These are phyloP conservation scores for Drosophila glabriapex DNA, from an alignment of 2,888 invertebrate species.

Conservation along the genomic window DNA sequence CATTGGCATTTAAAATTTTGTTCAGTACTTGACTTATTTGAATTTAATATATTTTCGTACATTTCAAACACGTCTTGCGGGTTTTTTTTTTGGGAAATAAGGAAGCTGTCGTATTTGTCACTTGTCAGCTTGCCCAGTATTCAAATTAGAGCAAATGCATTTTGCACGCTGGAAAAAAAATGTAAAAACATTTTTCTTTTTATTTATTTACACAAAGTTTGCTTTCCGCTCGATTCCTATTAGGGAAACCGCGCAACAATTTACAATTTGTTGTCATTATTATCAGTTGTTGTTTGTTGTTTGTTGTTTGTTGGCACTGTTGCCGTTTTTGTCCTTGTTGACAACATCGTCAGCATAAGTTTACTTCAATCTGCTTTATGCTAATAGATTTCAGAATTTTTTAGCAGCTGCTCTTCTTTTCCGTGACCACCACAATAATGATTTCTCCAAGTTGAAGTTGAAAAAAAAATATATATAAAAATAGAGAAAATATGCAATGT, in stretches of 20 bases:
- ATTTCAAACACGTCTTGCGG: too few relatives aligned
- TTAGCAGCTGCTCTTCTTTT: constrained; percentile 54
- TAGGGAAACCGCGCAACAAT: constrained; percentile 20
- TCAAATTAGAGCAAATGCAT: constrained; percentile 6
- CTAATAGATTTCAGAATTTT: constrained; percentile 68
- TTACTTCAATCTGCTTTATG: constrained; percentile 75
- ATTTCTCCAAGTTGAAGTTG: constrained; percentile 13
- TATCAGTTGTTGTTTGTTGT: constrained; percentile 40
- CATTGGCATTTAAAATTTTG: not conserved
- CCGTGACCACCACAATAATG: not conserved
- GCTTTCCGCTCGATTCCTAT: not conserved
- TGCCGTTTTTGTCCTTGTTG: constrained; percentile 50
- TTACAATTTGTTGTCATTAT: constrained; percentile 46
- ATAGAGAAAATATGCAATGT: not conserved
- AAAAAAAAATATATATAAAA: not conserved
- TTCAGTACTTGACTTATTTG: not conserved
- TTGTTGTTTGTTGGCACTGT: constrained; percentile 22
- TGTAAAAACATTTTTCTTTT: constrained; percentile 6
- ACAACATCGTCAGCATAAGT: constrained; percentile 69
- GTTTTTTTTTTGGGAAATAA: too few relatives aligned
- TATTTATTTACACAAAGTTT: constrained; percentile 7
- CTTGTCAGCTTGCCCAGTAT: not conserved
- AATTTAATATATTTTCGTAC: not conserved
- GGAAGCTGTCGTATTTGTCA: not conserved
- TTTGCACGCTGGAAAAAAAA: not conserved